A percentile compares a stretch with the other conserved stretches of the same genome.
Evolutionary conservation across 2,113 vertebrate genomes (phyloP).

Genomic region (Anthoscopus minutus): DNA sequence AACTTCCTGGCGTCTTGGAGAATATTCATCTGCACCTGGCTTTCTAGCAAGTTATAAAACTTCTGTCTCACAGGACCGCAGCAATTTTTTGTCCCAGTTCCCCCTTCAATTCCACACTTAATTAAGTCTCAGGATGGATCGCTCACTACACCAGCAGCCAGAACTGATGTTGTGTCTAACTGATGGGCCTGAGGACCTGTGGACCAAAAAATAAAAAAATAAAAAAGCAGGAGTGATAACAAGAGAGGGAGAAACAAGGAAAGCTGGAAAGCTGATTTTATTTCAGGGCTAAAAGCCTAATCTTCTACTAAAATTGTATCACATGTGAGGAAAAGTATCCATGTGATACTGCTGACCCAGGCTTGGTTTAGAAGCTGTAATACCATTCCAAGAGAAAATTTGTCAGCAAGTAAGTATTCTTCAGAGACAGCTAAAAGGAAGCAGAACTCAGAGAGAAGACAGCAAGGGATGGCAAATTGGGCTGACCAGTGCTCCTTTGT

Average conservation of each 20-base stretch:
- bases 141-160: slow-evolving; percentile 32
- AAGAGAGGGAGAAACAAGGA: neutral
- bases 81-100: neutral
- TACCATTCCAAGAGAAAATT: slow-evolving; percentile 25
- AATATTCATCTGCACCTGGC: neutral
- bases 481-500: neutral
- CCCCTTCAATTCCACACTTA: slow-evolving; percentile 43
- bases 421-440: slow-evolving; percentile 33
- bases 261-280: slow-evolving; percentile 44
- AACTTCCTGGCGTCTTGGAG: neutral
- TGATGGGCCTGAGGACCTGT: neutral
- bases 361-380: slow-evolving; percentile 45
- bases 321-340: neutral
- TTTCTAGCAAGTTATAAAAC: neutral
- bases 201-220: neutral
- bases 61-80: neutral
- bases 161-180: slow-evolving; percentile 19
- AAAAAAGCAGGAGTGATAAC: neutral
- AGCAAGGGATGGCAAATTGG: neutral
- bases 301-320: slow-evolving; percentile 11
- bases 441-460: neutral
- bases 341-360: neutral
- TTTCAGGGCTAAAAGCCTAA: slow-evolving; percentile 40
- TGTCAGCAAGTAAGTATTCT: neutral
- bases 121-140: slow-evolving; percentile 44